Evolutionary conservation across 2,888 invertebrate species (phyloP).

Genomic region (Chymomyza amoena): DNA sequence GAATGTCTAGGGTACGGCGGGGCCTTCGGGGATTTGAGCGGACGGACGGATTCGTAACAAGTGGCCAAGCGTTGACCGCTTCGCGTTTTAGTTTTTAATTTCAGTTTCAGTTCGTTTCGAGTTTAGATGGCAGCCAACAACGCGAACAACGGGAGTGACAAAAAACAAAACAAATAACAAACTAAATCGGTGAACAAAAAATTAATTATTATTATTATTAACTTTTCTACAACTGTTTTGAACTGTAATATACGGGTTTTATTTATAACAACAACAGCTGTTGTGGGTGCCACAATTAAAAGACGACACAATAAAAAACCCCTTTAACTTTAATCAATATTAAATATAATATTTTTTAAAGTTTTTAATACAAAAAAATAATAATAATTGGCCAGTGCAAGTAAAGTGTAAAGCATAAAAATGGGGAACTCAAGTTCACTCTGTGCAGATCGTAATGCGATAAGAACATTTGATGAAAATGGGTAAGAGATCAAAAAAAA

Average conservation of each 20-base stretch:
- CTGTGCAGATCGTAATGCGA: constrained; percentile 75
- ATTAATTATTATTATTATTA: not conserved
- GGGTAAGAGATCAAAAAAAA: constrained; percentile 58
- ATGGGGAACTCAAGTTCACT: constrained; percentile 78
- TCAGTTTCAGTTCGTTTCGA: constrained; percentile 55
- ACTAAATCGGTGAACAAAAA: not conserved
- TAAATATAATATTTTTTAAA: constrained; percentile 22
- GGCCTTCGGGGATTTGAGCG: not conserved
- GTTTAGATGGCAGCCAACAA: constrained; percentile 11
- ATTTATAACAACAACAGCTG: not conserved
- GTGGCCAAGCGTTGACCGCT: not conserved
- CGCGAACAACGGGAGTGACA: not conserved
- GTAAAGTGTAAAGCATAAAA: constrained; percentile 7
- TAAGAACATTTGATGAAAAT: constrained; percentile 68
- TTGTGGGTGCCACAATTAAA: not conserved
- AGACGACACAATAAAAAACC: not conserved
- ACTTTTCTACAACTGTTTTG: not conserved
- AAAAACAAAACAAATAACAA: not conserved
- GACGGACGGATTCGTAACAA: not conserved
- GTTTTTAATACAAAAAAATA: not conserved
- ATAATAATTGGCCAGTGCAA: not conserved
- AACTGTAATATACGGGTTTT: not conserved
- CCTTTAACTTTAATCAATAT: constrained; percentile 4
- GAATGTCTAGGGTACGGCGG: not conserved
- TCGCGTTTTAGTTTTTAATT: constrained; percentile 51